Percentiles rank a stretch among this genome's conserved stretches.
Conservation (phyloP, 1,140 invertebrate species). For the Bombus ignitus region DNA sequence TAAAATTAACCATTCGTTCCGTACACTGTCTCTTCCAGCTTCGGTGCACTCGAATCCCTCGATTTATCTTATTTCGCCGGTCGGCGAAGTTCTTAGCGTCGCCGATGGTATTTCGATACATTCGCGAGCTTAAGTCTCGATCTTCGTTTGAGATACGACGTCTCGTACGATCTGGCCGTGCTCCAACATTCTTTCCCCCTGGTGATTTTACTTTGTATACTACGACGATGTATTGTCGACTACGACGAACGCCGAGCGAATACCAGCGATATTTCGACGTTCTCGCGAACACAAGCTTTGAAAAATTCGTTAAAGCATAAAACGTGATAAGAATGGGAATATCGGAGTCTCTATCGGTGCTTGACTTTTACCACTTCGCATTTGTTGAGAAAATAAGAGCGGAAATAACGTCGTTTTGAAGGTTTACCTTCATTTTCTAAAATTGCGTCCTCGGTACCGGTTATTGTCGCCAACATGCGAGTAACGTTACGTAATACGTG, state of each 20-base stretch:
- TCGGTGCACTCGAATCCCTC: not conserved
- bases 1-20: slow-evolving; percentile 41
- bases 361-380: no score
- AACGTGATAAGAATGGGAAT: not conserved
- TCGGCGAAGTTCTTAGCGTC: not conserved
- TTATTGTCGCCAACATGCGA: not conserved
- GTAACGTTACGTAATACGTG: not conserved
- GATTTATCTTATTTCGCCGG: slow-evolving; percentile 18
- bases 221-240: no score
- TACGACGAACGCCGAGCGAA: not conserved
- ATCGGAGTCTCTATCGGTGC: no score
- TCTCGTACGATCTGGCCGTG: not conserved
- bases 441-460: not conserved
- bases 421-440: not conserved
- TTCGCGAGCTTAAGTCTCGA: slow-evolving; percentile 15
- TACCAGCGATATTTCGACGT: not conserved
- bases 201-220: not conserved
- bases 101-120: not conserved
- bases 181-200: not conserved
- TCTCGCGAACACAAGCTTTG: not conserved
- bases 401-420: no score
- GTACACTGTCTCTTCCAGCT: not conserved
- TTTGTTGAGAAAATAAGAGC: no score
- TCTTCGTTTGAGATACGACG: slow-evolving; percentile 11
- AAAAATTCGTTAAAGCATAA: not conserved